These are phyloP conservation scores for Pocillopora meandrina DNA, from an alignment of 92 coral and sea anemone genomes.

Conservation along the genomic window DNA sequence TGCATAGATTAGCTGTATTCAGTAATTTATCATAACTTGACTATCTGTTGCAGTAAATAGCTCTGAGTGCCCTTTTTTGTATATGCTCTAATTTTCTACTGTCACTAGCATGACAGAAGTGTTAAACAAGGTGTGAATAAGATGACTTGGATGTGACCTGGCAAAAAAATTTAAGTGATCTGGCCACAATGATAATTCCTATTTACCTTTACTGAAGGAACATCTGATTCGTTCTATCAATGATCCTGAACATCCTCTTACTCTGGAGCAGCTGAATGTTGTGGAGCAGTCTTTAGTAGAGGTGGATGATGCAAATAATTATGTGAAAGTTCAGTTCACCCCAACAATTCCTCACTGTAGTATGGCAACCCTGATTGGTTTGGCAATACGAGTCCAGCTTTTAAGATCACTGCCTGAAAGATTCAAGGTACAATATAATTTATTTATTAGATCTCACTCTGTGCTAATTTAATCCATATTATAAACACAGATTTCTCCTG, in stretches of 20 bases:
- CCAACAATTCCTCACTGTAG: slow-evolving; percentile 99
- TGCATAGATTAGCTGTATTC: no score
- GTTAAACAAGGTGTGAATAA: no score
- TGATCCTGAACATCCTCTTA: slow-evolving; percentile 98
- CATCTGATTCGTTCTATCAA: slow-evolving; percentile 94
- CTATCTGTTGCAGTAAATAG: no score
- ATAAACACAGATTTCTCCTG: no score
- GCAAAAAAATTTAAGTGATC: neutral
- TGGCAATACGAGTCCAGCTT: slow-evolving; percentile 91
- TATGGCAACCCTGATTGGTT: slow-evolving; percentile 98
- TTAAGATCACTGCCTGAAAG: slow-evolving; percentile 91
- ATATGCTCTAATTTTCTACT: no score
- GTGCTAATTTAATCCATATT: no score
- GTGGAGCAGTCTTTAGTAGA: slow-evolving; percentile 86
- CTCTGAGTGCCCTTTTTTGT: no score
- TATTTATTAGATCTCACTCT: no score
- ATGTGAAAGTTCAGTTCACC: slow-evolving; percentile 88
- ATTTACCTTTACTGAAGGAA: slow-evolving; percentile 33
- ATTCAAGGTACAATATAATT: slow-evolving; percentile 67
- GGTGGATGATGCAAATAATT: slow-evolving; percentile 82
- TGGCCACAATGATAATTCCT: neutral
- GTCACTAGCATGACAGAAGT: no score
- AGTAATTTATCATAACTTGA: no score
- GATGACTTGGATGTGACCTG: no score
- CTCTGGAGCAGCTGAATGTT: slow-evolving; percentile 94